Percentiles rank a stretch among this genome's conserved stretches.
Evolutionary conservation across 2,797 vertebrate species (phyloP).

Genomic region (Dromococcyx pavoninus): DNA sequence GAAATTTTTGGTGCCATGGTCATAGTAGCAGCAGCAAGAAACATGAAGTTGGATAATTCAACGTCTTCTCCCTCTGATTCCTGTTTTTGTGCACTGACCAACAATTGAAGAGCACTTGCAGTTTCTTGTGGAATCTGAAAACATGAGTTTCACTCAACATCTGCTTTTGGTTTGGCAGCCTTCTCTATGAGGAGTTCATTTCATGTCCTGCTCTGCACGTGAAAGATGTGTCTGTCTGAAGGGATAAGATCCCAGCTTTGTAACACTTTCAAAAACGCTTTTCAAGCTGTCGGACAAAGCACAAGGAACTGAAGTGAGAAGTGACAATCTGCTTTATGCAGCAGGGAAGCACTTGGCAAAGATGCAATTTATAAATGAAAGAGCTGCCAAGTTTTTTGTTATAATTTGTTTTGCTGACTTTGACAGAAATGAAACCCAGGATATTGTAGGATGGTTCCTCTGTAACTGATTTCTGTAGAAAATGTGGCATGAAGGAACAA

Average conservation of each 20-base stretch:
- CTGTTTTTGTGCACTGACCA: not conserved
- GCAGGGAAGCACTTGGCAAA: slow-evolving; percentile 40
- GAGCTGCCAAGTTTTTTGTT: not conserved
- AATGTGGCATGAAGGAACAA: not conserved
- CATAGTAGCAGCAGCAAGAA: not conserved
- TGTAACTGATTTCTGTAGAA: not conserved
- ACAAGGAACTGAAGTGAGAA: slow-evolving; percentile 36
- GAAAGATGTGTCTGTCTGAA: not conserved
- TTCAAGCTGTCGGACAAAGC: slow-evolving; percentile 8
- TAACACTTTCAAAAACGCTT: not conserved
- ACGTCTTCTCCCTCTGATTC: not conserved
- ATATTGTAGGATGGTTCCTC: not conserved
- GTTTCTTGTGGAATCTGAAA: accelerated
- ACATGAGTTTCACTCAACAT: not conserved
- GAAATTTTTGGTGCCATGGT: not conserved
- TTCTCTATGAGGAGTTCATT: not conserved
- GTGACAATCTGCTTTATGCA: slow-evolving; percentile 36
- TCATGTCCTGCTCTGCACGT: not conserved
- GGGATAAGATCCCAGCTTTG: not conserved
- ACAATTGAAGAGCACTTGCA: not conserved
- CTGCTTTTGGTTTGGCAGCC: not conserved
- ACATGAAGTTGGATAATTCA: not conserved
- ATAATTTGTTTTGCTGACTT: slow-evolving; percentile 28
- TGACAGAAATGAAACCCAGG: not conserved
- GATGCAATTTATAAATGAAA: not conserved